These are phyloP conservation scores for Drosophila ananassae DNA, from an alignment of 1,140 invertebrate species.

Conservation along the genomic window DNA sequence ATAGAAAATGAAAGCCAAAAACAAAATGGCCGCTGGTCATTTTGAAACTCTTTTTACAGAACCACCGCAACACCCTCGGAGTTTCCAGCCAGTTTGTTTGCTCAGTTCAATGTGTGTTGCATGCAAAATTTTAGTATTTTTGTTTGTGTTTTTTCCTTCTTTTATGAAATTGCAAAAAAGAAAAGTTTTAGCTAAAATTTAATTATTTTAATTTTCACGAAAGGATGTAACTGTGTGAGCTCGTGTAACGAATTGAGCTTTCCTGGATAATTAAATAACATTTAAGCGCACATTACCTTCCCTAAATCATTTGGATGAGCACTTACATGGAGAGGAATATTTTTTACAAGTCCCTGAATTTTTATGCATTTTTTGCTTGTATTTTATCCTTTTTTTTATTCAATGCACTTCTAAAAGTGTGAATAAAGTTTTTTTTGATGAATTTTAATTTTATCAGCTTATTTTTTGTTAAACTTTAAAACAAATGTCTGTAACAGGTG, in stretches of 20 bases:
- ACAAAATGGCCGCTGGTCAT: constrained; percentile 62
- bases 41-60: constrained; percentile 48
- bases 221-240: not conserved
- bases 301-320: constrained; percentile 30
- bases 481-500: not conserved
- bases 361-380: not conserved
- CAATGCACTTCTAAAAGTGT: too few species aligned
- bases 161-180: constrained; percentile 30
- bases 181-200: constrained; percentile 72
- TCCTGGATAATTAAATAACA: constrained; percentile 63
- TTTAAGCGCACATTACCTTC: constrained; percentile 53
- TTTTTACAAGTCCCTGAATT: not conserved
- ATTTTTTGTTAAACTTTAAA: not conserved
- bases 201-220: constrained; percentile 65
- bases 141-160: constrained; percentile 10
- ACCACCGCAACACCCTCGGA: not conserved
- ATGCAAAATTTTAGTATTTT: constrained; percentile 30
- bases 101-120: constrained; percentile 48
- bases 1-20: constrained; percentile 46
- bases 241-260: constrained; percentile 9
- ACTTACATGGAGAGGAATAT: not conserved
- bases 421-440: too few species aligned
- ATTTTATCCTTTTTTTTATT: not conserved
- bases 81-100: constrained; percentile 26
- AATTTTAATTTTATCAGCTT: too few species aligned